Evolutionary conservation across 2,797 vertebrate species (phyloP).

Genomic region (Poliocrania exsul): DNA sequence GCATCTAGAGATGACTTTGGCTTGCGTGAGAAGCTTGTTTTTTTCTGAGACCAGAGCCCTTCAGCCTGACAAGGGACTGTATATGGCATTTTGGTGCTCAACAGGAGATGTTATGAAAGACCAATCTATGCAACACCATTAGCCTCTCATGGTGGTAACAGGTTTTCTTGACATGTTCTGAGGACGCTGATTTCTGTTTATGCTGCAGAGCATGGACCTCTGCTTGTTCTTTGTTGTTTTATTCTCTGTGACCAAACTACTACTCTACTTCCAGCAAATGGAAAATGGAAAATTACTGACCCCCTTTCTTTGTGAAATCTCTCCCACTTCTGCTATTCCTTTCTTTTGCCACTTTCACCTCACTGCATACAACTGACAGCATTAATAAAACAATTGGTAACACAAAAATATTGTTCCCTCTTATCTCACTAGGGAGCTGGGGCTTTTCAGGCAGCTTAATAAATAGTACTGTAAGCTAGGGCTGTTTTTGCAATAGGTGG

Average conservation of each 20-base stretch:
- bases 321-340: neutral
- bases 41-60: neutral
- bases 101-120: neutral
- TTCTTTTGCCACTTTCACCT: neutral
- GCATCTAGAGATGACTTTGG: neutral
- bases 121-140: neutral
- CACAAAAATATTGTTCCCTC: neutral
- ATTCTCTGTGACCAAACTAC: neutral
- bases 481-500: constrained; percentile 4
- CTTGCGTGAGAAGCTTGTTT: neutral
- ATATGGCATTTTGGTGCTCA: neutral
- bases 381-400: neutral
- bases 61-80: neutral
- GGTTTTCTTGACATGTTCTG: neutral
- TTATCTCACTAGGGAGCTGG: neutral
- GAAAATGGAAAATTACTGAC: neutral
- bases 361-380: neutral
- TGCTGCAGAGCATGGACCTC: neutral
- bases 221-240: neutral
- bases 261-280: neutral
- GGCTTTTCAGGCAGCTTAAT: constrained; percentile 2
- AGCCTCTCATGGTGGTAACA: neutral
- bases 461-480: neutral
- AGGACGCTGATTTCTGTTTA: neutral
- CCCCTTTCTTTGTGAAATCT: neutral